Evolutionary conservation across 1,140 invertebrate species (phyloP).

Genomic region (Ceratosolen fusciceps): DNA sequence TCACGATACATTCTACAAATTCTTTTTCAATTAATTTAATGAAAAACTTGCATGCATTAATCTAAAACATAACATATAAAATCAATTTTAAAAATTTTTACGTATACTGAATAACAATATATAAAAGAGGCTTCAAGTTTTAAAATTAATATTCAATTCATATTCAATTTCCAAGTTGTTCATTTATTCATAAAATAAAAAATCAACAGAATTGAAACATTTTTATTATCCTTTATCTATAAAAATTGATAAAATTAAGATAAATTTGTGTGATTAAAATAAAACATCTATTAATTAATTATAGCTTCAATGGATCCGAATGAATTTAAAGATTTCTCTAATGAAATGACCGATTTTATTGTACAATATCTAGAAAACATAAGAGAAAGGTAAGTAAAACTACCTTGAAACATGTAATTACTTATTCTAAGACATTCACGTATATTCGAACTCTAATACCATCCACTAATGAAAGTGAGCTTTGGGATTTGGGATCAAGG

Average conservation of each 20-base stretch:
- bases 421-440: neutral
- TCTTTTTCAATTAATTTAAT: no score
- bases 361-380: constrained; percentile 89
- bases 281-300: constrained; percentile 23
- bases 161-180: no score
- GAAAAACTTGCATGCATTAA: no score
- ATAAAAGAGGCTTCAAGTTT: no score
- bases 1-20: no score
- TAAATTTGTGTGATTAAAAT: neutral
- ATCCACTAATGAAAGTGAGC: constrained; percentile 30
- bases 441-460: neutral
- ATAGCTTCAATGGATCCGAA: constrained; percentile 78
- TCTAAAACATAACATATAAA: no score
- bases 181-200: no score
- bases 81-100: no score
- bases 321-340: constrained; percentile 84
- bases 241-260: neutral
- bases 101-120: no score
- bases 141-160: no score
- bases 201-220: no score
- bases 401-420: neutral
- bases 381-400: constrained; percentile 79
- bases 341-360: constrained; percentile 86
- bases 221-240: no score
- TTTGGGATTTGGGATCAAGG: constrained; percentile 47